phyloP scores from a whole-genome alignment of 2,113 vertebrate genomes.

The Cygnus atratus region DNA sequence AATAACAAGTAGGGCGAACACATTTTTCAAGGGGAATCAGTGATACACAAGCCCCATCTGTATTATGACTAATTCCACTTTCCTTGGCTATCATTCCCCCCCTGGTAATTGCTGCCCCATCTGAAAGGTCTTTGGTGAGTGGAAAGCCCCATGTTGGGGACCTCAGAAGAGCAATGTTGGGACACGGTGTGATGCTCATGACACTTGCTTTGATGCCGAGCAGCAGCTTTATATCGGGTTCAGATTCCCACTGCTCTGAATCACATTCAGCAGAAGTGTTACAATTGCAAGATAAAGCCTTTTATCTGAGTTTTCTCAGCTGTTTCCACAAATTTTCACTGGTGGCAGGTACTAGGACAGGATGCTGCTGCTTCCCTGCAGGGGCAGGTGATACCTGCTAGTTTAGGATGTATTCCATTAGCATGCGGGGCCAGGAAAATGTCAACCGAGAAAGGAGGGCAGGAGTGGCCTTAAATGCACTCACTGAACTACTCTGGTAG shows the following conservation, averaged over 20 bases:
- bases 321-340: constrained; percentile 60
- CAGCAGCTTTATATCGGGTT: constrained; percentile 9
- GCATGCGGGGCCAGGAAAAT: constrained; percentile 64
- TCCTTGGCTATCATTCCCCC: not conserved
- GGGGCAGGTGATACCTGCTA: constrained; percentile 68
- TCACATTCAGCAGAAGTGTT: constrained; percentile 6
- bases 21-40: not conserved
- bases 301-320: constrained; percentile 46
- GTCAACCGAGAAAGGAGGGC: constrained; percentile 49
- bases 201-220: not conserved
- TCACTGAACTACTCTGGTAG: constrained; percentile 33
- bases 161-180: not conserved
- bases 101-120: not conserved
- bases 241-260: not conserved
- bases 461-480: constrained; percentile 67
- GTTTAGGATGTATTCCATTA: constrained; percentile 63
- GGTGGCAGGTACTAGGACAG: constrained; percentile 44
- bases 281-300: constrained; percentile 13
- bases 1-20: not conserved
- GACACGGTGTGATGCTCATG: not conserved
- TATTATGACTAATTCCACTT: not conserved
- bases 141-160: not conserved
- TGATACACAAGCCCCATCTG: not conserved
- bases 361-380: constrained; percentile 57
- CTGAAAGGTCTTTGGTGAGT: not conserved